A percentile compares a stretch with the other conserved stretches of the same genome.
Evolutionary conservation across 2,797 vertebrate species (phyloP).

Genomic region (Rallus crepitans): DNA sequence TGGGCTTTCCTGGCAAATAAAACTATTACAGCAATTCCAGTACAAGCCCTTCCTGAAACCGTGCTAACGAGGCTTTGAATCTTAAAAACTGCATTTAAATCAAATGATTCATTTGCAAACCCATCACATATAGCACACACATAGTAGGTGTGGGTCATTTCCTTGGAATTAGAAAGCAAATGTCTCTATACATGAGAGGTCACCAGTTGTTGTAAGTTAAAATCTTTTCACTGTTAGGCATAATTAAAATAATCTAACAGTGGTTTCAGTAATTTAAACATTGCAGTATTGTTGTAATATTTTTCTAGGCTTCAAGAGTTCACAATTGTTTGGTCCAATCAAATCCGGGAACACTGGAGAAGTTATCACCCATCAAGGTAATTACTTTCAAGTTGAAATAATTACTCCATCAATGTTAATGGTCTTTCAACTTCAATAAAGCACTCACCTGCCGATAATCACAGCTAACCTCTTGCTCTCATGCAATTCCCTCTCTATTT

Average conservation of each 20-base stretch:
- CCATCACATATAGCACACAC: constrained; percentile 61
- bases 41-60: constrained; percentile 1
- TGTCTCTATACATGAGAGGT: constrained; percentile 80
- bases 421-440: constrained; percentile 92
- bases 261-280: constrained; percentile 81
- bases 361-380: constrained; percentile 89
- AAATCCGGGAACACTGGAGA: constrained; percentile 80
- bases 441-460: constrained; percentile 90
- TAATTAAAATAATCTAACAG: constrained; percentile 81
- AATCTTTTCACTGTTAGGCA: constrained; percentile 76
- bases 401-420: constrained; percentile 93
- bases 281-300: constrained; percentile 83
- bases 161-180: constrained; percentile 79
- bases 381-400: constrained; percentile 91
- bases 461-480: constrained; percentile 85
- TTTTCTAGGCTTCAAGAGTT: constrained; percentile 83
- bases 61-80: constrained; percentile 49
- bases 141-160: constrained; percentile 77
- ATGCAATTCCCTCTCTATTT: constrained; percentile 89
- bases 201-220: constrained; percentile 77
- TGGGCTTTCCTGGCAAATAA: constrained; percentile 36
- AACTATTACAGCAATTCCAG: constrained; percentile 40
- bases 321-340: constrained; percentile 83
- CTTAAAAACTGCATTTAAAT: constrained; percentile 70
- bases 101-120: constrained; percentile 74